Evolutionary conservation across 2,797 vertebrate species (phyloP).

Genomic region (Hydrophis major): DNA sequence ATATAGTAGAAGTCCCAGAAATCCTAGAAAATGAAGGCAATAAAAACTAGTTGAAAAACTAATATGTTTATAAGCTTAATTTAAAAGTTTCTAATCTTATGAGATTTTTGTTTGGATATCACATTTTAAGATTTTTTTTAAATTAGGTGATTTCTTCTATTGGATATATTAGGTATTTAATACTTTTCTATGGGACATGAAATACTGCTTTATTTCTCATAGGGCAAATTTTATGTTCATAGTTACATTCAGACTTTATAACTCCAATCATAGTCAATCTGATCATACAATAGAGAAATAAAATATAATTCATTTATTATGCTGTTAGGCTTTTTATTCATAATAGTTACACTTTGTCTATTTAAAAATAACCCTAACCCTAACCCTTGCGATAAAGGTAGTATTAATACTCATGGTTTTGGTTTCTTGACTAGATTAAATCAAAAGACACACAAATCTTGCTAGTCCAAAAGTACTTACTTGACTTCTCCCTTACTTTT

Average conservation of each 20-base stretch:
- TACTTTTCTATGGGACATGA: not conserved
- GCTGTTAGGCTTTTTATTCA: not conserved
- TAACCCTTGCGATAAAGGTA: not conserved
- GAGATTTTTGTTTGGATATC: conserved; percentile 38
- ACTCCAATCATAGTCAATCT: conserved; percentile 34
- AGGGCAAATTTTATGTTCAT: not conserved
- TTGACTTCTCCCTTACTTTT: not conserved
- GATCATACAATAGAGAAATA: conserved; percentile 24
- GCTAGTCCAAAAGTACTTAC: not conserved
- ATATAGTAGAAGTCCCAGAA: conserved; percentile 42
- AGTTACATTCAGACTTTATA: conserved; percentile 16
- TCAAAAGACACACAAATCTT: not conserved
- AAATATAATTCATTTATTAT: conserved; percentile 27
- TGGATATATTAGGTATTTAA: conserved; percentile 35
- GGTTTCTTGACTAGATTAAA: not conserved
- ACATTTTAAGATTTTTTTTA: conserved; percentile 27
- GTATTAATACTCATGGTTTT: not conserved
- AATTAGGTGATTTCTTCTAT: not conserved
- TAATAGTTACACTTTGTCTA: not conserved
- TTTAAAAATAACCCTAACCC: not conserved
- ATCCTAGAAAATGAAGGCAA: conserved; percentile 49
- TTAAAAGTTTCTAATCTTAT: conserved; percentile 41
- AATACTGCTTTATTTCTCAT: conserved; percentile 14
- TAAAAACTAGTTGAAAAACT: conserved; percentile 44
- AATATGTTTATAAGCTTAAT: not conserved